Evolutionary conservation across 1,140 invertebrate species (phyloP).

Genomic region (Drosophila grimshawi): DNA sequence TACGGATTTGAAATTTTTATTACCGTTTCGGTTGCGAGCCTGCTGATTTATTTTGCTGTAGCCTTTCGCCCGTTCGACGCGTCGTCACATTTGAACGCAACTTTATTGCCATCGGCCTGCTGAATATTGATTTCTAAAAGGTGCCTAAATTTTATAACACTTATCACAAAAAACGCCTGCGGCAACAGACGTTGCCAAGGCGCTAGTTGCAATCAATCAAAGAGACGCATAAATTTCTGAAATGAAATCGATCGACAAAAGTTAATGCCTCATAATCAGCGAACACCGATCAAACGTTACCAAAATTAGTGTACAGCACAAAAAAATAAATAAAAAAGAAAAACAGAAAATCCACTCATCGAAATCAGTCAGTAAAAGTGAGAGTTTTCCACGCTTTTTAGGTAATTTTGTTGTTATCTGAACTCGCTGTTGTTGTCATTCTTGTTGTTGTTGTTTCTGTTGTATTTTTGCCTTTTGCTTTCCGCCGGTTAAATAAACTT

Average conservation of each 20-base stretch:
- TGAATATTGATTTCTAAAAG: slow-evolving; percentile 57
- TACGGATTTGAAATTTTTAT: slow-evolving; percentile 40
- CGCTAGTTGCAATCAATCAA: slow-evolving; percentile 66
- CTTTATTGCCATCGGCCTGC: slow-evolving; percentile 23
- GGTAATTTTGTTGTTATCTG: slow-evolving; percentile 52
- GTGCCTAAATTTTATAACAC: slow-evolving; percentile 65
- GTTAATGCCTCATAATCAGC: slow-evolving; percentile 22
- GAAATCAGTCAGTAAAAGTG: slow-evolving; percentile 65
- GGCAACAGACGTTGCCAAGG: slow-evolving; percentile 25
- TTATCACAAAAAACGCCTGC: slow-evolving; percentile 36
- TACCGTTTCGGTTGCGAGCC: slow-evolving; percentile 41
- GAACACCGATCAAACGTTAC: slow-evolving; percentile 12
- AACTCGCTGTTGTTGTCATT: slow-evolving; percentile 19
- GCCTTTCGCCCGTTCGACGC: slow-evolving; percentile 19
- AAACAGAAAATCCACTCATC: slow-evolving; percentile 17
- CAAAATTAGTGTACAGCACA: slow-evolving; percentile 17
- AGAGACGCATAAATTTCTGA: slow-evolving; percentile 53
- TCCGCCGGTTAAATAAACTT: slow-evolving; percentile 71
- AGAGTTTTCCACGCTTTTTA: slow-evolving; percentile 75
- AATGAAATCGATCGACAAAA: slow-evolving; percentile 40
- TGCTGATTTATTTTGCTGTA: slow-evolving; percentile 29
- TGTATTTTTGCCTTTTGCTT: slow-evolving; percentile 33
- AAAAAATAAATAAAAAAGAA: slow-evolving; percentile 46
- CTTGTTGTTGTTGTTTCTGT: slow-evolving; percentile 8
- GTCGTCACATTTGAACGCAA: slow-evolving; percentile 25